A percentile compares a stretch with the other conserved stretches of the same genome.
These are phyloP conservation scores for Anniella stebbinsi DNA, from an alignment of 2,797 vertebrate species.

Conservation along the genomic window DNA sequence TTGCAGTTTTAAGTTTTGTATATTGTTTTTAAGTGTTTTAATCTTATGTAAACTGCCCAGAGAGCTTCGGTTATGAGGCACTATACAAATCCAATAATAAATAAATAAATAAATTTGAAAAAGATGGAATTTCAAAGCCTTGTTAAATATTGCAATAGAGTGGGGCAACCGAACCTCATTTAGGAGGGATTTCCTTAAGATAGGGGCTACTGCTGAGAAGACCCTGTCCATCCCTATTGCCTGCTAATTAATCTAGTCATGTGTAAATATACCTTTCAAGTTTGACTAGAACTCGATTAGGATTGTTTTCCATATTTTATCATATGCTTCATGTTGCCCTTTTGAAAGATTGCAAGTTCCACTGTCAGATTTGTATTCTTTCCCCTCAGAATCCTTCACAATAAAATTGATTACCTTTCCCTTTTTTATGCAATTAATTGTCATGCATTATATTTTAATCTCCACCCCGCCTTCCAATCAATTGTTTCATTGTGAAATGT, in stretches of 20 bases:
- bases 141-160: too few relatives aligned
- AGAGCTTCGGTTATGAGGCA: too few relatives aligned
- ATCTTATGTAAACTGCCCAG: too few relatives aligned
- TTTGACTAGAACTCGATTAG: neutral
- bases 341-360: neutral
- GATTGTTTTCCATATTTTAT: neutral
- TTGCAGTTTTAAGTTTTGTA: too few relatives aligned
- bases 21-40: too few relatives aligned
- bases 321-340: neutral
- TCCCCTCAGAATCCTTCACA: neutral
- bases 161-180: too few relatives aligned
- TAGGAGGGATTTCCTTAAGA: too few relatives aligned
- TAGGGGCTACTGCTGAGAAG: neutral
- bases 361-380: neutral
- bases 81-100: too few relatives aligned
- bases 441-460: neutral
- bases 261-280: neutral
- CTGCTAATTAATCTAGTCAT: neutral
- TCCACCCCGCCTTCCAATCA: neutral
- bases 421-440: neutral
- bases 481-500: neutral
- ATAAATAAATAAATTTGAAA: too few relatives aligned
- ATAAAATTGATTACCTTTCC: neutral
- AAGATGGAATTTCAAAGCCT: too few relatives aligned
- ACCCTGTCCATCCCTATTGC: neutral